phyloP scores from a whole-genome alignment of 2,888 invertebrate species.

The Scaptomyza cyrtandrae region DNA sequence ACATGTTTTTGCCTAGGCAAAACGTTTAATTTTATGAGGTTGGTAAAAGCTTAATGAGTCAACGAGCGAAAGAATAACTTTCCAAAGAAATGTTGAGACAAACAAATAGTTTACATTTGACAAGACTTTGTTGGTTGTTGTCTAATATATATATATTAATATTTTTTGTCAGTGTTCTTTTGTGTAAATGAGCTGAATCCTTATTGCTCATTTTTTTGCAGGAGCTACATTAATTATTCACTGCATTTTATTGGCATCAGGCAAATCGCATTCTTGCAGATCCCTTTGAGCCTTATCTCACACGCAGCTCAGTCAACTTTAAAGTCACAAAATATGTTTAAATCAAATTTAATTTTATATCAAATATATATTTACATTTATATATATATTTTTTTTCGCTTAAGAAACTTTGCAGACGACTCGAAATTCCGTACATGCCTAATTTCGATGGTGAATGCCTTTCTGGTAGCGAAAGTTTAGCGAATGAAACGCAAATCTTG shows the following conservation, averaged over 20 bases:
- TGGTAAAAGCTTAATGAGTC: neutral
- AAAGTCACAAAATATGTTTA: slow-evolving; percentile 38
- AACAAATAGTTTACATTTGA: too few species aligned
- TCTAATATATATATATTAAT: too few species aligned
- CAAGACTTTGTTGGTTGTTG: too few species aligned
- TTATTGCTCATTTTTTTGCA: slow-evolving; percentile 54
- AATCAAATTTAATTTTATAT: slow-evolving; percentile 34
- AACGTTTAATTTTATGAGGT: neutral
- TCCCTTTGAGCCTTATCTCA: slow-evolving; percentile 47
- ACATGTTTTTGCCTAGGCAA: neutral
- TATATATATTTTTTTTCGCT: neutral
- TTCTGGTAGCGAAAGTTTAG: slow-evolving; percentile 44
- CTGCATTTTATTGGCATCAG: slow-evolving; percentile 56
- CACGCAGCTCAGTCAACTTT: slow-evolving; percentile 37
- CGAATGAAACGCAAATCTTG: slow-evolving; percentile 41
- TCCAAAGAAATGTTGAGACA: too few species aligned
- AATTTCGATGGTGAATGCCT: slow-evolving; percentile 48
- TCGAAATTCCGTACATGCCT: slow-evolving; percentile 50
- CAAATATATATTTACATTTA: slow-evolving; percentile 6
- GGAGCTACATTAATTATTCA: slow-evolving; percentile 68
- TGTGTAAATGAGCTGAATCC: slow-evolving; percentile 35
- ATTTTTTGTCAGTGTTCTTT: slow-evolving; percentile 23
- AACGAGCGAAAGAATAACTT: neutral
- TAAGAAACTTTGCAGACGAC: slow-evolving; percentile 68
- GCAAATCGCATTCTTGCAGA: slow-evolving; percentile 36